These are phyloP conservation scores for Montipora capricornis DNA, from an alignment of 64 coral and sea anemone genomes.

Conservation along the genomic window DNA sequence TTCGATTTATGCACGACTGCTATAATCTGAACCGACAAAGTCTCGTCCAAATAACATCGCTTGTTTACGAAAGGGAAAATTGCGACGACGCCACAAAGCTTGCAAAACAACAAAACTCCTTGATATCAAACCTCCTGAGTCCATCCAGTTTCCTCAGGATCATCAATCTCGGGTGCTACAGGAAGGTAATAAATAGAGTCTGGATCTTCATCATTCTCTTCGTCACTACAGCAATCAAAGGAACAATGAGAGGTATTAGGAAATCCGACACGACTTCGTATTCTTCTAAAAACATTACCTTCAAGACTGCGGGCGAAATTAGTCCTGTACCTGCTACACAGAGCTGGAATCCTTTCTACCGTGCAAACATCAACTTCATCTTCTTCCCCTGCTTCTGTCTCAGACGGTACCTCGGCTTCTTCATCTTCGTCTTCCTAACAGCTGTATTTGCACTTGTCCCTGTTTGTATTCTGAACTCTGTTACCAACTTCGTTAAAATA, in stretches of 20 bases:
- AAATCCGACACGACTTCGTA: background rate
- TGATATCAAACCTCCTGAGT: conserved; percentile 53
- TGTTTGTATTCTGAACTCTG: conserved; percentile 94
- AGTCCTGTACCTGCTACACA: conserved; percentile 68
- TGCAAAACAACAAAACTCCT: too few relatives aligned
- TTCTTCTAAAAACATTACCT: background rate
- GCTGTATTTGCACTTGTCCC: conserved; percentile 99
- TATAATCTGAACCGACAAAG: too few relatives aligned
- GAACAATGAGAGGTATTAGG: background rate
- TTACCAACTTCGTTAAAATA: conserved; percentile 57
- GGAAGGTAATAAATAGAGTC: conserved; percentile 67
- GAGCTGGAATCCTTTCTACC: conserved; percentile 72
- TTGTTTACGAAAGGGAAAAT: too few relatives aligned
- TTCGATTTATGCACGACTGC: too few relatives aligned
- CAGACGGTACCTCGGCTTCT: conserved; percentile 68
- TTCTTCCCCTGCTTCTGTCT: conserved; percentile 74
- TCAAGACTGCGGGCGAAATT: background rate
- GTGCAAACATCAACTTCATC: conserved; percentile 77
- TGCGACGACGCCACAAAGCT: too few relatives aligned
- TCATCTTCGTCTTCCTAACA: conserved; percentile 85
- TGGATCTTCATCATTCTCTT: conserved; percentile 70
- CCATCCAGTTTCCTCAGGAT: conserved; percentile 72
- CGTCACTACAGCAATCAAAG: conserved; percentile 29
- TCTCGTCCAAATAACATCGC: too few relatives aligned
- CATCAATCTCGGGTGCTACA: conserved; percentile 72